Evolutionary conservation across 37 sponge, comb jelly and placozoan species (phyloP), one percentile per base, ranked within the genome.

Genomic region (Geodia barretti): DNA sequence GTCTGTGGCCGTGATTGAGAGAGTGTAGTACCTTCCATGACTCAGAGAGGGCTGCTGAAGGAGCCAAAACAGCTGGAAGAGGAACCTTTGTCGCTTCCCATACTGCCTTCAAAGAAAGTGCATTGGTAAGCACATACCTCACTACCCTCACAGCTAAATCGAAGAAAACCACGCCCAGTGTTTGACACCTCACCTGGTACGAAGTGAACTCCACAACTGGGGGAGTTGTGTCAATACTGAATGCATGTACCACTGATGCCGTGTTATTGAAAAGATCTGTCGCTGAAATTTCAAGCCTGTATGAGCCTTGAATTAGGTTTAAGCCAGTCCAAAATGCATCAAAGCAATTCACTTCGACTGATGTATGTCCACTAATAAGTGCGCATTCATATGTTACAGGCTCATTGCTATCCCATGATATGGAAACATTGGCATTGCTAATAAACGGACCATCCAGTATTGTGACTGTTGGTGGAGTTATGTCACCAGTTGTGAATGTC

Each of bases 401-500:
- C 47, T 79, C 80, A 79, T 79, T 79, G 30, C 70, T 79, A 19
- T 4, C 60, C 80, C 69, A 79, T 3, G 69, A 67, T 31, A 81
- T 31, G 8, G 82, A 40, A 19, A 81, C 33, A 36, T 72, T 81
- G 32, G 63, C 3, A n/a, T 81, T 81, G 64, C 64, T 81, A 28
- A 71, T 21, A 39, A 29, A 23, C 0, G 82, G 73, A 60, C 60
- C 72, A 1, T 1, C 30, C 20, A 62, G 29, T 38, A 81, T 72
- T 5, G 14, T 9, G 19, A 81, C 36, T 17, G 26, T 60, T 31
- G 82, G 82, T 35, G 82, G 82, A 61, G 82, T 81, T 1, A 81
- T 41, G 32, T 81, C 82, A 33, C 47, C 14, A n/a, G 82, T 81
- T 62, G 71, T 73, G 62, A 81, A 81, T 1, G 63, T 72, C 82